Conservation (phyloP, 2,113 vertebrate genomes). For the Entelurus aequoreus region DNA sequence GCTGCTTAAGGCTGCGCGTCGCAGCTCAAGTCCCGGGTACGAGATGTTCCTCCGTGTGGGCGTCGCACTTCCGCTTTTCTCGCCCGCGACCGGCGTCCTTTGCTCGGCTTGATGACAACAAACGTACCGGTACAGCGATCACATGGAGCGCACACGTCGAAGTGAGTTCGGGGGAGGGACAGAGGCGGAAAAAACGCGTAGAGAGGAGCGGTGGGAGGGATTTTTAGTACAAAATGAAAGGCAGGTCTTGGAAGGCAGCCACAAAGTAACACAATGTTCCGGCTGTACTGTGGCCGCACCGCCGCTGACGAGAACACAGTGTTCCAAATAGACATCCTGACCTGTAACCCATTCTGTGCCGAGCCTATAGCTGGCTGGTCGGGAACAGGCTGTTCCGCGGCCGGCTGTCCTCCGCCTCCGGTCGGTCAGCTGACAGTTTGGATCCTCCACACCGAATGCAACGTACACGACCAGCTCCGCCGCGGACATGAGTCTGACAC, state of each 20-base stretch:
- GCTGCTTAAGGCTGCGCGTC: not conserved
- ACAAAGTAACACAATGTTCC: constrained; percentile 84
- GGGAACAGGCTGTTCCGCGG: constrained; percentile 71
- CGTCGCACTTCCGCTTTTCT: constrained; percentile 4
- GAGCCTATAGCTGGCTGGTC: constrained; percentile 30
- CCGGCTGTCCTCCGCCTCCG: constrained; percentile 50
- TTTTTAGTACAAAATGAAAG: constrained; percentile 68
- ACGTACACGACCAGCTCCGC: not conserved
- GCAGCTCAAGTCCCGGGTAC: constrained; percentile 52
- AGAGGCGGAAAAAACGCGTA: constrained; percentile 1
- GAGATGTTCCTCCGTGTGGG: constrained; percentile 57
- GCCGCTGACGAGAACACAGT: constrained; percentile 78
- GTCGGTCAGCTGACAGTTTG: constrained; percentile 50
- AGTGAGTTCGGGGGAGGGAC: constrained; percentile 34
- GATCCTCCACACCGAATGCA: constrained; percentile 36
- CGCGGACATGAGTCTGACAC: not conserved
- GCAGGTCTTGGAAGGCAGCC: constrained; percentile 79
- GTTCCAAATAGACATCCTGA: constrained; percentile 78
- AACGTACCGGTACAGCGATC: constrained; percentile 34
- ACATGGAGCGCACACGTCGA: constrained; percentile 45
- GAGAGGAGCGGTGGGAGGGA: constrained; percentile 58
- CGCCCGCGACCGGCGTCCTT: not conserved
- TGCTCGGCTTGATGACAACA: not conserved
- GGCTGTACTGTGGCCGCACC: constrained; percentile 77
- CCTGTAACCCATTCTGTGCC: constrained; percentile 79